Evolutionary conservation across 2,888 invertebrate species (phyloP).

Genomic region (Amphipyra tragopoginis): DNA sequence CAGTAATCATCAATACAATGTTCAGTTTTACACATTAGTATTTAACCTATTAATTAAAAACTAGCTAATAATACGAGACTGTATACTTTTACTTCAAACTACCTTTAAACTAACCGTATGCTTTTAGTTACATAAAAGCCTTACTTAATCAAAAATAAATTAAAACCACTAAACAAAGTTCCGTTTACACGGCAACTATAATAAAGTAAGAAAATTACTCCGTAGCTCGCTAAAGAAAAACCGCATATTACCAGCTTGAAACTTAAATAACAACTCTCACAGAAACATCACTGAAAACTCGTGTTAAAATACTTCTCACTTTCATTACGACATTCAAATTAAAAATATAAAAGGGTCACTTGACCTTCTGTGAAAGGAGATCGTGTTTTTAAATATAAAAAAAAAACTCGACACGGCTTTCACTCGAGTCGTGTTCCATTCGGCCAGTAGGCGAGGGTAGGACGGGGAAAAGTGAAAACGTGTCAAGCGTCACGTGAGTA

Average conservation of each 20-base stretch:
- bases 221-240: constrained; percentile 13
- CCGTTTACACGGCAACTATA: neutral
- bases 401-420: constrained; percentile 30
- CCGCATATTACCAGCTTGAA: constrained; percentile 13
- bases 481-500: constrained; percentile 78
- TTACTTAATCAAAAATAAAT: neutral
- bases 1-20: no score
- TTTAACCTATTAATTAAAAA: no score
- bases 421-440: constrained; percentile 36
- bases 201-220: constrained; percentile 21
- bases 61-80: no score
- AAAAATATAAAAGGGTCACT: constrained; percentile 58
- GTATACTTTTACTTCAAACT: no score
- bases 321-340: constrained; percentile 59
- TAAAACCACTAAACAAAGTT: constrained; percentile 7
- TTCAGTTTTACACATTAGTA: no score
- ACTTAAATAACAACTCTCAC: constrained; percentile 33
- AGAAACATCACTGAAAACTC: constrained; percentile 26
- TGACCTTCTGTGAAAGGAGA: constrained; percentile 63
- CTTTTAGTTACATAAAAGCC: no score
- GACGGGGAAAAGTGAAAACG: constrained; percentile 80
- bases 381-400: constrained; percentile 41
- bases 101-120: no score
- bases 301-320: constrained; percentile 43
- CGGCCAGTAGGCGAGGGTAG: constrained; percentile 56